phyloP scores from a whole-genome alignment of 2,888 invertebrate species.

The Geotrupes spiniger region DNA sequence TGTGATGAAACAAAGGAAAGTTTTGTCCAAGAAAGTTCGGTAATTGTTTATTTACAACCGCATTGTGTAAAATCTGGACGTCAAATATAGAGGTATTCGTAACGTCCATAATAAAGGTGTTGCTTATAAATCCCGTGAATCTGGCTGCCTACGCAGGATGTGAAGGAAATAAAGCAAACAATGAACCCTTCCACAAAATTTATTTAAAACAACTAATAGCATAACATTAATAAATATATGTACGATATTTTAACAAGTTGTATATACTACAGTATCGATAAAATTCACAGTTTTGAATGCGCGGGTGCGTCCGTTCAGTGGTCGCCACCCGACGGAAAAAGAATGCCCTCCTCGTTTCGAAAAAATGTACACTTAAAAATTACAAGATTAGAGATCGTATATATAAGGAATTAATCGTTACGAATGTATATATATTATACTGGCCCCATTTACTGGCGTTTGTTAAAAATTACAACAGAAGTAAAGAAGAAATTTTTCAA shows the following conservation, averaged over 20 bases:
- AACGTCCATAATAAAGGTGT: too few species aligned
- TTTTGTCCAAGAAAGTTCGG: too few species aligned
- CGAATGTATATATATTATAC: constrained; percentile 11
- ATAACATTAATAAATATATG: constrained; percentile 19
- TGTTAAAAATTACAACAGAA: constrained; percentile 4
- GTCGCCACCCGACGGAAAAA: not conserved
- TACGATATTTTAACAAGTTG: constrained; percentile 9
- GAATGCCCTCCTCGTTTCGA: not conserved
- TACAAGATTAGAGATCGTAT: constrained; percentile 16
- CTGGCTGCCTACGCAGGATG: too few species aligned
- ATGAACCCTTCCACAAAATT: constrained; percentile 22
- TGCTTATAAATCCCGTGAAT: too few species aligned
- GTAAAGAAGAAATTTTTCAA: constrained; percentile 7
- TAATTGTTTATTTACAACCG: too few species aligned
- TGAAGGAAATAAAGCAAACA: not conserved
- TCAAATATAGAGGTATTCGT: too few species aligned
- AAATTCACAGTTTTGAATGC: constrained; percentile 4
- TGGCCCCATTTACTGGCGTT: constrained; percentile 20
- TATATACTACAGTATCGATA: not conserved
- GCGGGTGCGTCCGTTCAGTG: not conserved
- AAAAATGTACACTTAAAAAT: constrained; percentile 1
- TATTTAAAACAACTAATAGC: constrained; percentile 19
- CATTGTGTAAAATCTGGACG: too few species aligned
- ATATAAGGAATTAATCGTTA: constrained; percentile 11
- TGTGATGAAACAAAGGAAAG: too few species aligned